Evolutionary conservation across 1,140 invertebrate genomes (phyloP).

Genomic region (Coenobita brevimanus): DNA sequence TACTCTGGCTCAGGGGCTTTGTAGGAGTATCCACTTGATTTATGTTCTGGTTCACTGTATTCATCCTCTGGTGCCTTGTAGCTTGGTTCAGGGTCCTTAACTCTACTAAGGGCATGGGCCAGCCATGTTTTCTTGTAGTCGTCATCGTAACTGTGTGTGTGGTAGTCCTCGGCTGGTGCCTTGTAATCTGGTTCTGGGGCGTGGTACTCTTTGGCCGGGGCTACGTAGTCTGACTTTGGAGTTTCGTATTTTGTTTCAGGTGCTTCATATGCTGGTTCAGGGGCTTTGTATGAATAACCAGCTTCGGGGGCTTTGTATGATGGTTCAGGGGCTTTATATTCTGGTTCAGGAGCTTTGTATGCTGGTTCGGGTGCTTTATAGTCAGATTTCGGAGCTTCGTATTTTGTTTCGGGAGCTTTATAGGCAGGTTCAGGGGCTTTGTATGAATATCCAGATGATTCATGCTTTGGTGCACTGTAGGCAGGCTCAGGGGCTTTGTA

Average conservation of each 20-base stretch:
- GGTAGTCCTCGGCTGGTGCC: conserved; percentile 2
- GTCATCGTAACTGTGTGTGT: too few species aligned
- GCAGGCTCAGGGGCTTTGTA: neutral
- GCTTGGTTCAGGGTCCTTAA: neutral
- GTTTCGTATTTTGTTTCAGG: neutral
- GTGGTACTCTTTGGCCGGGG: neutral
- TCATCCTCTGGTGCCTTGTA: conserved; percentile 31
- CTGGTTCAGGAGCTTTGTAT: conserved; percentile 20
- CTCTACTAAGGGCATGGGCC: too few species aligned
- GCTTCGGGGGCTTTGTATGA: neutral
- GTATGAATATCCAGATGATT: too few species aligned
- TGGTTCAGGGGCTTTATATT: conserved; percentile 13
- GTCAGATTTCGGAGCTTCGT: conserved; percentile 9
- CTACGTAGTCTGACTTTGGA: neutral
- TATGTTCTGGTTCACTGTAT: neutral
- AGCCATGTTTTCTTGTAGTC: too few species aligned
- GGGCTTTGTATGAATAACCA: neutral
- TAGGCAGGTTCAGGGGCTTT: neutral
- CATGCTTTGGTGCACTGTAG: neutral
- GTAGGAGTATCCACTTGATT: neutral
- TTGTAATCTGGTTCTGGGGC: neutral
- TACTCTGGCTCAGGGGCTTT: neutral
- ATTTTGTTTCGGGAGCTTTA: neutral
- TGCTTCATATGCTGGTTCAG: neutral
- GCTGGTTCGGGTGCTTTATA: conserved; percentile 36